phyloP scores from a whole-genome alignment of 2,113 vertebrate species.

The Rhegmatorhina hoffmannsi region DNA sequence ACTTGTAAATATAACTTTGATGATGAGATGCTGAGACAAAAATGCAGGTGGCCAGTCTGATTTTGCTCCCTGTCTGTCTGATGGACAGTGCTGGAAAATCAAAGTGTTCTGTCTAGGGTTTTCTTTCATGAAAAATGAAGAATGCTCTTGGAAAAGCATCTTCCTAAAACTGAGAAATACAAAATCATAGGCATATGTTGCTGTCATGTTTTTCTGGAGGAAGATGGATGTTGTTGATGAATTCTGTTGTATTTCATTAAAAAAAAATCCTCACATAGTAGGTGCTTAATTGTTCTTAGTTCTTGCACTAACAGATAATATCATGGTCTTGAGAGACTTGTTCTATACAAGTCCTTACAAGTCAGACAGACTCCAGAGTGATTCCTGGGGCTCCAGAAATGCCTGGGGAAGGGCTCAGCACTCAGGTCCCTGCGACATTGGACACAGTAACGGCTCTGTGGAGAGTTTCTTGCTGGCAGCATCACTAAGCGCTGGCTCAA shows the following conservation, averaged over 20 bases:
- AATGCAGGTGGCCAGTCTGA: neutral
- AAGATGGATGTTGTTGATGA: neutral
- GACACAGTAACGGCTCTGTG: neutral
- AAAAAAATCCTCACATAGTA: neutral
- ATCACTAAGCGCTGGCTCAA: neutral
- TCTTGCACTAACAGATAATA: neutral
- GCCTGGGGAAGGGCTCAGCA: neutral
- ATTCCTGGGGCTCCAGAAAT: neutral
- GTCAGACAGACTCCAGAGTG: neutral
- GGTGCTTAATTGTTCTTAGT: neutral
- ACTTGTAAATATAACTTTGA: neutral
- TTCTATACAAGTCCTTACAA: neutral
- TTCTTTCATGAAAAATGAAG: neutral
- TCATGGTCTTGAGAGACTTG: neutral
- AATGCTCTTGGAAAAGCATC: neutral
- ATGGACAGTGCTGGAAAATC: neutral
- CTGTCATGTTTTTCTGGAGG: neutral
- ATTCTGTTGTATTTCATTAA: neutral
- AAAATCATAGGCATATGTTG: accelerated
- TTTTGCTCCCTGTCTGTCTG: neutral
- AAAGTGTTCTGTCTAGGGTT: neutral
- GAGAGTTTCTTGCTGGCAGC: neutral
- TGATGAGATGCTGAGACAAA: neutral
- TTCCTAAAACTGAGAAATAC: neutral
- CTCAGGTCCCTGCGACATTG: neutral